Evolutionary conservation across 2,113 vertebrate genomes (phyloP), one percentile per base, ranked within the genome.

Genomic region (Ceyx melanurus): DNA sequence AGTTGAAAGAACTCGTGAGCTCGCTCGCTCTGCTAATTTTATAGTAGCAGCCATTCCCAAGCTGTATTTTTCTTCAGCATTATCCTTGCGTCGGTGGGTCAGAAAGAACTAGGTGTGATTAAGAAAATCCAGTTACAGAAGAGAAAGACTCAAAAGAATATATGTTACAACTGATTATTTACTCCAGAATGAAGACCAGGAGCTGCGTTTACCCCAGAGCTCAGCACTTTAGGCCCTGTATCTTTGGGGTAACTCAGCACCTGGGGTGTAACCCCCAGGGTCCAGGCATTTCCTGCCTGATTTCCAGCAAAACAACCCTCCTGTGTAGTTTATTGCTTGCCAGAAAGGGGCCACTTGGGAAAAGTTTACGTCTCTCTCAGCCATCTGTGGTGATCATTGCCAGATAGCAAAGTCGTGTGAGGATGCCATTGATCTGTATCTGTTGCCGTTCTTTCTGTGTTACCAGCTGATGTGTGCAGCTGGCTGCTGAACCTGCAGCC

Each of bases 1-100:
- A 82, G 81, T 83, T 95, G 93, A 96, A 97, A 94, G 96, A 71
- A 74, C 64, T 82, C 4, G 65, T 84, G 94, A 96, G 86, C 86
- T 94, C 7, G 1, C 70, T 93, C 72, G 76, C 68, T 88, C 51
- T 92, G 2, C 84, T 97, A 91, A 96, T 97, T 94, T 73, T 68
- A 66, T 68, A 64, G 86, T 93, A 84, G 73, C 93, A 96, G 60
- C 84, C 46, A 13, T 77, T 88, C 87, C 66, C 56, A 89, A 80
- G 93, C 94, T 93, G 33, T 83, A 37, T 92, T 94, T 97, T 94
- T 78, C 78, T 94, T 90, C 78, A 67, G 82, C 84, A 37, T 95
- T 95, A 73, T 86, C 90, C 84, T 81, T 90, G 75, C 21, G 11
- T 91, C 25, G 28, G 92, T 89, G 89, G 87, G 73, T 79, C 92